These are phyloP conservation scores for Bambusicola thoracicus DNA, from an alignment of 2,113 vertebrate species.

Conservation along the genomic window DNA sequence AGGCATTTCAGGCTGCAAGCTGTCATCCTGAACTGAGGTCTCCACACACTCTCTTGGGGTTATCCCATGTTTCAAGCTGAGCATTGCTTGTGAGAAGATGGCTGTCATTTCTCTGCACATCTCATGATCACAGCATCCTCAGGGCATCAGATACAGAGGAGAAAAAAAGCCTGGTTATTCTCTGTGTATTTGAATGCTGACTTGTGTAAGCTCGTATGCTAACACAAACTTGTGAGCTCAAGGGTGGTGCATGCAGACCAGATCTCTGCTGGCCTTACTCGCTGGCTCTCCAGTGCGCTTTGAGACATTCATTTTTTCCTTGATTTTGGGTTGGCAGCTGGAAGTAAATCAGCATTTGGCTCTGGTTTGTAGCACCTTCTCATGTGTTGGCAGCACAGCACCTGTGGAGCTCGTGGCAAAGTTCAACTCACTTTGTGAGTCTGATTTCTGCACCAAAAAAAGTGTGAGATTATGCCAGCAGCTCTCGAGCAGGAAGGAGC, in stretches of 20 bases:
- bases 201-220: background rate
- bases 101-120: background rate
- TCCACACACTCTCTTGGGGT: accelerated
- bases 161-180: background rate
- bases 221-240: background rate
- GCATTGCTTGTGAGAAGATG: background rate
- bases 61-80: background rate
- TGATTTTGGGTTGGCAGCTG: background rate
- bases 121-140: background rate
- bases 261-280: background rate
- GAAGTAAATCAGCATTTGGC: background rate
- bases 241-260: background rate
- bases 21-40: background rate
- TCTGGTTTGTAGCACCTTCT: conserved; percentile 16
- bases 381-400: background rate
- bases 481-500: background rate
- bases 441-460: background rate
- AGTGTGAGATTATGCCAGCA: background rate
- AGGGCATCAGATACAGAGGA: background rate
- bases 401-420: background rate
- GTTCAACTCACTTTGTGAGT: background rate
- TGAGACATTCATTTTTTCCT: background rate
- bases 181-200: background rate
- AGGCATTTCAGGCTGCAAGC: background rate
- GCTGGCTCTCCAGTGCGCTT: background rate